Evolutionary conservation across 2,113 vertebrate genomes (phyloP).

Genomic region (Tupaia tana): DNA sequence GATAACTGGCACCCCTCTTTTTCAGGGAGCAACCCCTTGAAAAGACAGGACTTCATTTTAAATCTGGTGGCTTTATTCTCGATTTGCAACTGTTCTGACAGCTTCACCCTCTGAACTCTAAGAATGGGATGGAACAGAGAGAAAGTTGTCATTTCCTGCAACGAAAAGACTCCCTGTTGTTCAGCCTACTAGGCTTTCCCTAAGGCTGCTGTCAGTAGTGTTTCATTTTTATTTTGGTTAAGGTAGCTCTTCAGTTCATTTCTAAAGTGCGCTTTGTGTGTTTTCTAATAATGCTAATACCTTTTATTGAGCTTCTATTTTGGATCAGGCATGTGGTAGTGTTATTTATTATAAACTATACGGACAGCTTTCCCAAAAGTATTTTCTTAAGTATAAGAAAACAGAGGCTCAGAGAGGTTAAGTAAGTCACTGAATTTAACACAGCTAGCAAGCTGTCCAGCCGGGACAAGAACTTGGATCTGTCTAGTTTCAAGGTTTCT

Average conservation of each 20-base stretch:
- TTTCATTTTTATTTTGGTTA: constrained; percentile 24
- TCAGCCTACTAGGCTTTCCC: not conserved
- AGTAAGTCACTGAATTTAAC: not conserved
- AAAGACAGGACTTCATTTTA: constrained; percentile 24
- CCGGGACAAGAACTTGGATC: not conserved
- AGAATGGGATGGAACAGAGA: not conserved
- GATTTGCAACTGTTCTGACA: constrained; percentile 24
- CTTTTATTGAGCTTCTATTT: not conserved
- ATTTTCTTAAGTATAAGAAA: constrained; percentile 1
- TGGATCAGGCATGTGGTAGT: not conserved
- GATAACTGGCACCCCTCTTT: not conserved
- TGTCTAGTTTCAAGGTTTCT: not conserved
- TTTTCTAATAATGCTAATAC: constrained; percentile 2
- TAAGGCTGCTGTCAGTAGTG: not conserved
- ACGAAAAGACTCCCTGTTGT: not conserved
- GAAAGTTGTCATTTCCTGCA: not conserved
- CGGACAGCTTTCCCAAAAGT: not conserved
- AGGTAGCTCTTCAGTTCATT: not conserved
- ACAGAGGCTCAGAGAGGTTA: not conserved
- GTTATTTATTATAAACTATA: not conserved
- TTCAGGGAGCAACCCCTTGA: not conserved
- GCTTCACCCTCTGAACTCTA: not conserved
- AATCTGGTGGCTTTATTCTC: constrained; percentile 11
- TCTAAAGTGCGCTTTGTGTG: not conserved
- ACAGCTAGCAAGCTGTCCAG: not conserved